Evolutionary conservation across 2,113 vertebrate species (phyloP).

Genomic region (Tonatia bakeri): DNA sequence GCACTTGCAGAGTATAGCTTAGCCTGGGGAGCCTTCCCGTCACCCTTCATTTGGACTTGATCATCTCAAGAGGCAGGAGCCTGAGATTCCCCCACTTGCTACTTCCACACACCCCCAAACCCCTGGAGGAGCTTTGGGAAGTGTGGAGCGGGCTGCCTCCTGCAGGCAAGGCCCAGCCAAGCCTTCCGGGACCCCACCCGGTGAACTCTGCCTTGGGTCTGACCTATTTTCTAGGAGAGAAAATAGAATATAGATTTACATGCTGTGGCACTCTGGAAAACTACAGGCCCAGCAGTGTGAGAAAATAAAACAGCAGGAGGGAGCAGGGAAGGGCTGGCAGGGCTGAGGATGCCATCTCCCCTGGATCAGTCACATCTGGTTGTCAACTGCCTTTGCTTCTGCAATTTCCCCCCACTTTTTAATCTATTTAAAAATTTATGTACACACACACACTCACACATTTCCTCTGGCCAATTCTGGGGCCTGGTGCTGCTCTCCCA

Average conservation of each 20-base stretch:
- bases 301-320: conserved; percentile 55
- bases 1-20: not conserved
- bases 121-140: conserved; percentile 43
- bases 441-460: not conserved
- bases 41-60: not conserved
- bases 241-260: conserved; percentile 73
- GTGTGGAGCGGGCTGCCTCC: conserved; percentile 7
- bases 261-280: conserved; percentile 62
- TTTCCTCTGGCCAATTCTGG: not conserved
- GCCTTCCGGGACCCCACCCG: conserved; percentile 59
- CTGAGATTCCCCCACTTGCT: not conserved
- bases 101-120: not conserved
- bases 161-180: conserved; percentile 9
- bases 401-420: not conserved
- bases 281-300: conserved; percentile 52
- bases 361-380: not conserved
- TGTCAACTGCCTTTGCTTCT: not conserved
- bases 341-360: not conserved
- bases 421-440: not conserved
- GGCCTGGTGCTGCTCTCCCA: not conserved
- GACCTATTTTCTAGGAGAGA: conserved; percentile 71
- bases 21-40: not conserved
- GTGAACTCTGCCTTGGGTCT: conserved; percentile 66
- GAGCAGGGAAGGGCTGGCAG: not conserved
- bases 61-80: not conserved